Base-by-base conservation (phyloP, 1,140 invertebrate species). In the Hetaerina americana region DNA sequence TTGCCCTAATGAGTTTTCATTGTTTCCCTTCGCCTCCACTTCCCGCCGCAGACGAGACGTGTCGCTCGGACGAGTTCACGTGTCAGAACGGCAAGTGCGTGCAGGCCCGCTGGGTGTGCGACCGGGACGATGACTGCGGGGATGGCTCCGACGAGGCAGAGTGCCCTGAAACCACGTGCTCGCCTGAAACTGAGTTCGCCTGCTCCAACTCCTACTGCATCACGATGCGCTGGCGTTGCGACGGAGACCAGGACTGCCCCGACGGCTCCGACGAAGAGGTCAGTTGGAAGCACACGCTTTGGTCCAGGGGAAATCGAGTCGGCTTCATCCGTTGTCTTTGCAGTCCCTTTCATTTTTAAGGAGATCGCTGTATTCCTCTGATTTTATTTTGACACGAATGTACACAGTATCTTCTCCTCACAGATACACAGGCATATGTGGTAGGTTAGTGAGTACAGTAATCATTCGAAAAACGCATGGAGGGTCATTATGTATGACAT, bases 1-100 rank as follows among this genome's bases (percentile, higher is more conserved):
- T n/a, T n/a, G n/a, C n/a, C n/a, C n/a, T n/a, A n/a, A n/a, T n/a
- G n/a, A 40, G 31, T 40, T 40, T 40, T 8, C 31, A 40, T 40
- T 40, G 31, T 40, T 40, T 5, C 15, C 31, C 6, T 40, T 25
- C 66, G n/a, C 31, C 72, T 67, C 57, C 72, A 29, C 66, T 73
- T 71, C 24, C 40, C 49, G 74, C 76, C 79, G 69, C 78, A 93
- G 92, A 93, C 85, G 90, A 91, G 77, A 93, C 91, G 0, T 95
- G 92, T 79, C 87, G 92, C 71, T 87, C 91, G 24, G 92, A 95
- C 78, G 92, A 96, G 79, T 96, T 94, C 78, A 94, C 92, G 1
- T 96, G 94, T 81, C 87, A 85, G 57, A 93, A 94, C 77, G 92
- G 93, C 12, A 89, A 91, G 73, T 96, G 94, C 79, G 94, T 96